phyloP scores from a whole-genome alignment of 2,797 vertebrate species.

The Mus minutoides region DNA sequence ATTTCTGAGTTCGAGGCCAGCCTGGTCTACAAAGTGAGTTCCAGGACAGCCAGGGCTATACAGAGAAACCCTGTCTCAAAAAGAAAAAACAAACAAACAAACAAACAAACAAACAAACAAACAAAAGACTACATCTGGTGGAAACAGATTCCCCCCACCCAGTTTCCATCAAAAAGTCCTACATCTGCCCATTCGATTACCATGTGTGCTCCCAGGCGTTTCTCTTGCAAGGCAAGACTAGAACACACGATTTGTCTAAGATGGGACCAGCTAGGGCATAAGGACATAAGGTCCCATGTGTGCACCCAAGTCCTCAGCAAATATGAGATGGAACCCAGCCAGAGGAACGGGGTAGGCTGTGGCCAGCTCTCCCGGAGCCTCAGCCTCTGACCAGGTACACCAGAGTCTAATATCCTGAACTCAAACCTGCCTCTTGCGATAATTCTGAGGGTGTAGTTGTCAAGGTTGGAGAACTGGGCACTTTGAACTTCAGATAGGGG shows the following conservation, averaged over 20 bases:
- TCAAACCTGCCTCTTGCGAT: background rate
- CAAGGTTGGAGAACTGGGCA: background rate
- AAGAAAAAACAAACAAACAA: too few relatives aligned
- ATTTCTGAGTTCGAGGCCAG: too few relatives aligned
- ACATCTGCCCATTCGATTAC: background rate
- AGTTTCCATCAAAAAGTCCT: background rate
- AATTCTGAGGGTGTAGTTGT: background rate
- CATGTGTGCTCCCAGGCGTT: background rate
- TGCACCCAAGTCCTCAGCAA: fast-evolving
- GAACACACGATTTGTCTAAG: background rate
- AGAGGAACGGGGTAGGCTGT: background rate
- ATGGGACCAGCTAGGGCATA: background rate
- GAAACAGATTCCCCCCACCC: background rate
- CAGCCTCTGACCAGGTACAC: background rate
- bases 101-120: too few relatives aligned
- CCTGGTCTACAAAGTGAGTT: too few relatives aligned
- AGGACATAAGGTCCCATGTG: background rate
- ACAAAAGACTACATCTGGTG: background rate
- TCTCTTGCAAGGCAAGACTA: background rate
- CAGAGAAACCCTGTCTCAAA: too few relatives aligned
- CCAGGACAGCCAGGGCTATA: too few relatives aligned
- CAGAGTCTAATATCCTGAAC: background rate
- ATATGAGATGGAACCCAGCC: background rate
- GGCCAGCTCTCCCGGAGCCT: background rate
- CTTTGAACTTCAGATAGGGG: background rate